Conservation (phyloP, 2,113 vertebrate species). For the Rissa tridactyla region DNA sequence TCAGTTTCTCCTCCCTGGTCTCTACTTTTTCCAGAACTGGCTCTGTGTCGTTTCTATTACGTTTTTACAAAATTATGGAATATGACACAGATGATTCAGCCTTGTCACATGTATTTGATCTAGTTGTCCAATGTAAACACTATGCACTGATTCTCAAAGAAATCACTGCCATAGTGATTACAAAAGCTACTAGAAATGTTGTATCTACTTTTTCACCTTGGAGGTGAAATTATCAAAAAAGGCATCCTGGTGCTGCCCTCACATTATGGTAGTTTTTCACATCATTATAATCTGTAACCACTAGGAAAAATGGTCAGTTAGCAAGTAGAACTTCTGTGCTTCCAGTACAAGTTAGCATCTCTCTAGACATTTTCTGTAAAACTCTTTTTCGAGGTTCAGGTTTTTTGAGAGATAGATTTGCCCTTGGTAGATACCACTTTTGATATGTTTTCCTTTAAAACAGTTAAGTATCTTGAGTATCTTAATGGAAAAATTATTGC, state of each 20-base stretch:
- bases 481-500: background rate
- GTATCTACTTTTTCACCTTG: background rate
- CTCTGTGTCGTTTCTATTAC: accelerated
- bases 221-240: background rate
- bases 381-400: background rate
- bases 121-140: background rate
- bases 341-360: background rate
- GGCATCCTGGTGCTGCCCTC: background rate
- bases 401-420: background rate
- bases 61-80: background rate
- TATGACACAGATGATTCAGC: background rate
- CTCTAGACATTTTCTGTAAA: background rate
- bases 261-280: background rate
- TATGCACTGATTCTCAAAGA: background rate
- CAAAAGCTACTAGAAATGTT: background rate
- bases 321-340: background rate
- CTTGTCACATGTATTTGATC: background rate
- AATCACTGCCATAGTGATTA: background rate
- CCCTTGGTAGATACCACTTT: background rate
- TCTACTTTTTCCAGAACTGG: background rate
- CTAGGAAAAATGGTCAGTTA: background rate
- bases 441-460: background rate
- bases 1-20: background rate
- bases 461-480: background rate
- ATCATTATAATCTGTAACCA: background rate